Percentiles rank a stretch among this genome's conserved stretches.
These are phyloP conservation scores for Rostratula benghalensis DNA, from an alignment of 2,113 vertebrate species.

Conservation along the genomic window DNA sequence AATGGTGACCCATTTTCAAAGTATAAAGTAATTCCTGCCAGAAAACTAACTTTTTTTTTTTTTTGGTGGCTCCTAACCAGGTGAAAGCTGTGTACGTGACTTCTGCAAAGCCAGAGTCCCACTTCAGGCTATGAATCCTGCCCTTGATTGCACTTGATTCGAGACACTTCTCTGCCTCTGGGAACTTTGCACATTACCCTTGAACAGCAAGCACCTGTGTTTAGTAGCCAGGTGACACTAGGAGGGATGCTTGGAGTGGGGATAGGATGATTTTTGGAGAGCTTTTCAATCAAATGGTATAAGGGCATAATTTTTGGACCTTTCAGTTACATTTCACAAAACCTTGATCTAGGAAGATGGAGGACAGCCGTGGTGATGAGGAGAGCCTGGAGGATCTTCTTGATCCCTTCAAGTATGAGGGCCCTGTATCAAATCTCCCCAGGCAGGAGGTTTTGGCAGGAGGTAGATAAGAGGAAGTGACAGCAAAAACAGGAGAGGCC, in stretches of 20 bases:
- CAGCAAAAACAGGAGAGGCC: not conserved
- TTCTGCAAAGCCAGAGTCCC: not conserved
- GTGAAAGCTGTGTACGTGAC: not conserved
- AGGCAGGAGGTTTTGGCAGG: not conserved
- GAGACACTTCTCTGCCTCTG: rapidly evolving
- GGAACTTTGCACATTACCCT: not conserved
- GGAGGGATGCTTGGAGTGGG: not conserved
- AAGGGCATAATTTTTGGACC: not conserved
- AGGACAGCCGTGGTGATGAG: rapidly evolving
- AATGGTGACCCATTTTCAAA: slow-evolving; percentile 29
- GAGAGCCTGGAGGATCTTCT: not conserved
- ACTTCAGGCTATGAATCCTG: not conserved
- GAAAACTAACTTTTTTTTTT: not conserved
- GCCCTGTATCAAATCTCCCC: not conserved
- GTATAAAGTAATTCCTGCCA: not conserved
- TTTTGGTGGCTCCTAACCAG: not conserved
- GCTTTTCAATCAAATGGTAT: not conserved
- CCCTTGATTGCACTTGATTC: rapidly evolving
- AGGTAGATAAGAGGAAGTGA: not conserved
- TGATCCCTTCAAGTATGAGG: not conserved
- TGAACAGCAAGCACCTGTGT: not conserved
- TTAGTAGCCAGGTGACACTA: not conserved
- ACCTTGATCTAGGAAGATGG: not conserved
- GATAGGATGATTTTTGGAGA: not conserved
- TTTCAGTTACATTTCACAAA: not conserved